Conservation (phyloP, 1,140 invertebrate genomes). For the Brachionus asplanchnoidis region DNA sequence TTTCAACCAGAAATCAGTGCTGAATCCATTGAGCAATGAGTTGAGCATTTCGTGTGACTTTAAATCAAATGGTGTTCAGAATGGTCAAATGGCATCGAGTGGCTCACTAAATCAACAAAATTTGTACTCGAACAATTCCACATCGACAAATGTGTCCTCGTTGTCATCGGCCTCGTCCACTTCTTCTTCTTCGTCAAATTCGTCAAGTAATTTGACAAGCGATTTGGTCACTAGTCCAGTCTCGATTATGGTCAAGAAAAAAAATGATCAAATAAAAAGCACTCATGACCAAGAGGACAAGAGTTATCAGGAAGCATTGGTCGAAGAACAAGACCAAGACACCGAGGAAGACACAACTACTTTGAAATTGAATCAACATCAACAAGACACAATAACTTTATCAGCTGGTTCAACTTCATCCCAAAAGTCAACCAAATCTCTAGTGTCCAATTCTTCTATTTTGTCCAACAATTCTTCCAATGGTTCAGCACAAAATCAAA, state of each 20-base stretch:
- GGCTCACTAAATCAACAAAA: neutral
- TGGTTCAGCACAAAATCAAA: neutral
- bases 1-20: neutral
- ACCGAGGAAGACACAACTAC: neutral
- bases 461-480: constrained; percentile 5
- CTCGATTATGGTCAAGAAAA: constrained; percentile 25
- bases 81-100: neutral
- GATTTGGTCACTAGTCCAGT: constrained; percentile 38
- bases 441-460: neutral
- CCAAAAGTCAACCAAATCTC: constrained; percentile 12
- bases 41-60: constrained; percentile 23
- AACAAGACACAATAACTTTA: constrained; percentile 17
- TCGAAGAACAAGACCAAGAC: neutral
- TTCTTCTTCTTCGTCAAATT: neutral
- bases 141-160: constrained; percentile 12
- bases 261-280: neutral
- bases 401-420: constrained; percentile 3
- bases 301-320: neutral
- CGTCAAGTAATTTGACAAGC: neutral
- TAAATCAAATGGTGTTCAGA: neutral
- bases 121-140: constrained; percentile 22
- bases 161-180: constrained; percentile 23
- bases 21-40: neutral
- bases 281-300: neutral
- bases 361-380: neutral